Percentiles rank a stretch among this genome's conserved stretches.
phyloP scores from a whole-genome alignment of 2,888 invertebrate genomes.

The Stenotaenia linearis region DNA sequence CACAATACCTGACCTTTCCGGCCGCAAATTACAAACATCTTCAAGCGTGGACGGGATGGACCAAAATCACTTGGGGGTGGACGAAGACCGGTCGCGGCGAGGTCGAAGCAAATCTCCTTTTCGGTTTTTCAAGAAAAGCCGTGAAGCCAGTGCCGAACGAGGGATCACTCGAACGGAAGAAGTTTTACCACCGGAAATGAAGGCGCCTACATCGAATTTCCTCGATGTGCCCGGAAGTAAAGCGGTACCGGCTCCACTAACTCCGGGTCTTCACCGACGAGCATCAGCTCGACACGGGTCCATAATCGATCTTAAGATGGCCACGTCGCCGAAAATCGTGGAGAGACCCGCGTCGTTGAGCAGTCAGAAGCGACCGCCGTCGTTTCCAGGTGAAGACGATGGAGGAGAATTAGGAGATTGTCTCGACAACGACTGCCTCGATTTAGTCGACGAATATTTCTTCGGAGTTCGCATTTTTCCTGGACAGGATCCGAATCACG shows the following conservation, averaged over 20 bases:
- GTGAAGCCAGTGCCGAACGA: conserved; percentile 35
- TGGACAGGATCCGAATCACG: conserved; percentile 88
- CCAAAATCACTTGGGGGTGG: conserved; percentile 41
- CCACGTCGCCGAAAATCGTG: conserved; percentile 61
- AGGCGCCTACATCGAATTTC: conserved; percentile 58
- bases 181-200: conserved; percentile 60
- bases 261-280: conserved; percentile 36
- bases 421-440: conserved; percentile 78
- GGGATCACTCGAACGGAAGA: conserved; percentile 29
- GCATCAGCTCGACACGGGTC: conserved; percentile 39
- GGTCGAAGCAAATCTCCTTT: conserved; percentile 86
- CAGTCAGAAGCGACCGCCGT: conserved; percentile 65
- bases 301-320: conserved; percentile 55
- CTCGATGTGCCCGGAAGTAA: conserved; percentile 33
- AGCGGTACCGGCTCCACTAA: neutral
- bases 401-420: conserved; percentile 69
- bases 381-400: conserved; percentile 59
- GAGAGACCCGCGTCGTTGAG: conserved; percentile 56
- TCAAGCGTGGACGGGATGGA: conserved; percentile 42
- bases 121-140: conserved; percentile 55
- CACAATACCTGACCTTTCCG: neutral
- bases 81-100: conserved; percentile 61
- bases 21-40: conserved; percentile 41
- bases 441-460: conserved; percentile 94
- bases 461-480: conserved; percentile 81